A percentile compares a stretch with the other conserved stretches of the same genome.
These are phyloP conservation scores for Steinernema khuongi DNA, from an alignment of 1,140 invertebrate genomes.

Conservation along the genomic window DNA sequence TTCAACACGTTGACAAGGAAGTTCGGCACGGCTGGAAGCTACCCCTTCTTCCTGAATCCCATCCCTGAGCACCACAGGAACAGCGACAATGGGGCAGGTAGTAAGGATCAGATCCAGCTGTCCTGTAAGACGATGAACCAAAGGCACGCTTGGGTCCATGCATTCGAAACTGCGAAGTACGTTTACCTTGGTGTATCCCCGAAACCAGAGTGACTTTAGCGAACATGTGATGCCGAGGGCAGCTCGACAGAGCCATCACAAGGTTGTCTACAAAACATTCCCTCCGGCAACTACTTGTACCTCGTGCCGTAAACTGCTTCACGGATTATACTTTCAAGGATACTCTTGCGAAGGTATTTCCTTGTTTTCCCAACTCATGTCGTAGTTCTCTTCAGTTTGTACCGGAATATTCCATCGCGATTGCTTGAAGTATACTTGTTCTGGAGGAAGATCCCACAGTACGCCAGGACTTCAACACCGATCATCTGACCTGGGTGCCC, in stretches of 20 bases:
- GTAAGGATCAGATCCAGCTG: not conserved
- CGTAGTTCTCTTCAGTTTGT: slow-evolving; percentile 18
- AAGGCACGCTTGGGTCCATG: not conserved
- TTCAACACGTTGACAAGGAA: slow-evolving; percentile 28
- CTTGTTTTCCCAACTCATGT: not conserved
- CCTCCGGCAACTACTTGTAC: slow-evolving; percentile 14
- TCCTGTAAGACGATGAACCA: slow-evolving; percentile 2
- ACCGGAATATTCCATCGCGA: slow-evolving; percentile 22
- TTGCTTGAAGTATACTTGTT: slow-evolving; percentile 8
- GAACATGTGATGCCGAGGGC: slow-evolving; percentile 27
- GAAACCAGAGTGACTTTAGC: slow-evolving; percentile 17
- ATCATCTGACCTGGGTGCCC: not conserved
- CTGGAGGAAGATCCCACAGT: not conserved
- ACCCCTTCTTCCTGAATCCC: not conserved
- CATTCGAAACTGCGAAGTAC: slow-evolving; percentile 4
- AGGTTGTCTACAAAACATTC: slow-evolving; percentile 27
- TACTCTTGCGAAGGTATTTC: slow-evolving; percentile 38
- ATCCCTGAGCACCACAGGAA: too few species aligned
- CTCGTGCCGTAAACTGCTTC: slow-evolving; percentile 31
- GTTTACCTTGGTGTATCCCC: not conserved
- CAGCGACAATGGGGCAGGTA: slow-evolving; percentile 18
- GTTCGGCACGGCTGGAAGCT: slow-evolving; percentile 14
- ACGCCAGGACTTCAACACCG: not conserved
- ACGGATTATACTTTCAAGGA: slow-evolving; percentile 38
- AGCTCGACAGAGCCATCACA: slow-evolving; percentile 22